Evolutionary conservation across 2,797 vertebrate species (phyloP).

Genomic region (Pangasius mekongensis): DNA sequence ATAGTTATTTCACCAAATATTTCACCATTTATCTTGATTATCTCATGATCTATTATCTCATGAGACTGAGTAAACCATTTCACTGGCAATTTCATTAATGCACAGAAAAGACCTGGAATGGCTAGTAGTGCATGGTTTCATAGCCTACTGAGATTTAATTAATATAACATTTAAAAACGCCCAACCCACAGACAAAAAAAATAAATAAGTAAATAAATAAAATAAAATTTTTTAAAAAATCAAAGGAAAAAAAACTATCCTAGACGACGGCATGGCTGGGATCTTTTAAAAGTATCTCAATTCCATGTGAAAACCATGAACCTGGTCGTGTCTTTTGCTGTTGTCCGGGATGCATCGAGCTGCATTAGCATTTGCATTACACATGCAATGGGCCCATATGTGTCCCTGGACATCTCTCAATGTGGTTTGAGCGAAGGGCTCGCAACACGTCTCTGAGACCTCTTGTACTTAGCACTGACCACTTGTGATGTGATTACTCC

Average conservation of each 20-base stretch:
- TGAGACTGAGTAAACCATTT: too few relatives aligned
- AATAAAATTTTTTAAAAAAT: too few relatives aligned
- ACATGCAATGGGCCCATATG: not conserved
- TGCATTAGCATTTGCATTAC: not conserved
- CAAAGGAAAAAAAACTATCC: too few relatives aligned
- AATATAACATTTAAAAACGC: too few relatives aligned
- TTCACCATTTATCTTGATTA: not conserved
- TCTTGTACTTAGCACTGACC: not conserved
- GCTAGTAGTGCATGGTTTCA: not conserved
- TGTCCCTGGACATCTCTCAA: not conserved
- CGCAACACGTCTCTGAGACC: not conserved
- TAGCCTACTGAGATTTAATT: not conserved
- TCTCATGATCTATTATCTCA: too few relatives aligned
- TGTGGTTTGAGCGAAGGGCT: not conserved
- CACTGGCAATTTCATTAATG: not conserved
- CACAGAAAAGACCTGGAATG: not conserved
- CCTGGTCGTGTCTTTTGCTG: not conserved
- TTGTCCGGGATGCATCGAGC: not conserved
- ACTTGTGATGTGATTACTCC: not conserved
- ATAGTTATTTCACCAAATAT: not conserved
- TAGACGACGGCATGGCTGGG: too few relatives aligned
- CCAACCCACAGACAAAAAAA: too few relatives aligned
- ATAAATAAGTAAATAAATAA: too few relatives aligned
- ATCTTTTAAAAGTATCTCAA: not conserved
- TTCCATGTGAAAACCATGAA: not conserved